These are phyloP conservation scores for Bimastos eiseni DNA, from an alignment of 2,888 invertebrate species.

Conservation along the genomic window DNA sequence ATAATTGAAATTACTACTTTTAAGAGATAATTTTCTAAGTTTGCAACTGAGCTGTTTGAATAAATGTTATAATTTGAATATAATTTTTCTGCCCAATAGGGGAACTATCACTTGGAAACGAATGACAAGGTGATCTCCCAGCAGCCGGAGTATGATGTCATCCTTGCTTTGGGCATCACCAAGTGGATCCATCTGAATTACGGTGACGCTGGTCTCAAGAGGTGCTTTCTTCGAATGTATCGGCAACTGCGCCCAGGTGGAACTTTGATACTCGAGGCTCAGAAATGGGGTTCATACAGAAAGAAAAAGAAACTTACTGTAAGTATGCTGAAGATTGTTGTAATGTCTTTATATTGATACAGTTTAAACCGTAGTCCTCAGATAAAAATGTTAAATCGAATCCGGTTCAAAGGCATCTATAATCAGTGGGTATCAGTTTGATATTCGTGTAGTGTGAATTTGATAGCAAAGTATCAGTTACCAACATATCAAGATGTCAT, in stretches of 20 bases:
- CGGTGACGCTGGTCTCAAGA: slow-evolving; percentile 89
- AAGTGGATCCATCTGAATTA: slow-evolving; percentile 98
- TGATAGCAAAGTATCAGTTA: too few relatives aligned
- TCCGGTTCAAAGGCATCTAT: too few relatives aligned
- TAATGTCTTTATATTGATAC: not conserved
- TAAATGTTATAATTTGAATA: too few relatives aligned
- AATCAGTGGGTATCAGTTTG: too few relatives aligned
- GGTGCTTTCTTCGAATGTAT: slow-evolving; percentile 88
- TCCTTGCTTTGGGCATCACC: slow-evolving; percentile 90
- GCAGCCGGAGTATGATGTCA: slow-evolving; percentile 88
- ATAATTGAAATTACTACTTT: not conserved
- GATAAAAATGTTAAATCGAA: too few relatives aligned
- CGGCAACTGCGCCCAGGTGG: slow-evolving; percentile 89
- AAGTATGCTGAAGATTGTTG: not conserved
- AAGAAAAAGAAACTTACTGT: slow-evolving; percentile 68
- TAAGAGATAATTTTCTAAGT: not conserved
- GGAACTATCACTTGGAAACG: slow-evolving; percentile 88
- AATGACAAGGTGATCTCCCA: slow-evolving; percentile 81
- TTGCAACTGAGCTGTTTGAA: not conserved
- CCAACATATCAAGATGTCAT: too few relatives aligned
- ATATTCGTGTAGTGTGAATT: too few relatives aligned
- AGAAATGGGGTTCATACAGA: slow-evolving; percentile 88
- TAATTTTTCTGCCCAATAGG: slow-evolving; percentile 68
- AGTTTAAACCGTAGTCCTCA: too few relatives aligned
- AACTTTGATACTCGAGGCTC: slow-evolving; percentile 87